These are phyloP conservation scores for Pogonocichla stellata DNA, from an alignment of 2,113 vertebrate species.

Conservation along the genomic window DNA sequence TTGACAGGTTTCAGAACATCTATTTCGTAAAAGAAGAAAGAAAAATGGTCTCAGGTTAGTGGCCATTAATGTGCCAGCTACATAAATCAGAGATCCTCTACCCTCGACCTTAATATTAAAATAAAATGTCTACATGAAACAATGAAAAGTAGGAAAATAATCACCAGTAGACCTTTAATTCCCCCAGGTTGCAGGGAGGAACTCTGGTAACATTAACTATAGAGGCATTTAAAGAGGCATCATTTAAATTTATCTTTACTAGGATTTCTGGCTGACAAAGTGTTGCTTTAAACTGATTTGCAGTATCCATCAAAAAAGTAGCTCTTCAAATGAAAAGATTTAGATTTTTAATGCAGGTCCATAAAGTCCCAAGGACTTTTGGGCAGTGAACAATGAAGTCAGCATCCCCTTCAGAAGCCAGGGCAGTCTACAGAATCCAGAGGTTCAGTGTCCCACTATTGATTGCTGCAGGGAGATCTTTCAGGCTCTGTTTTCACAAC, in stretches of 20 bases:
- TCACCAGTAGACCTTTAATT: slow-evolving; percentile 53
- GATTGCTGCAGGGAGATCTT: not conserved
- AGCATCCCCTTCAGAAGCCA: not conserved
- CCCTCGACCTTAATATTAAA: slow-evolving; percentile 60
- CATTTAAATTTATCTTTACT: slow-evolving; percentile 60
- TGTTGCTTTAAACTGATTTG: slow-evolving; percentile 70
- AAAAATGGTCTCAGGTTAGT: slow-evolving; percentile 57
- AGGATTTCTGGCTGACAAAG: slow-evolving; percentile 69
- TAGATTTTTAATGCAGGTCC: slow-evolving; percentile 45
- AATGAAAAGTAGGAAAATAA: slow-evolving; percentile 64
- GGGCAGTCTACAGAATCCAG: not conserved
- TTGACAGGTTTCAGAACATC: slow-evolving; percentile 41
- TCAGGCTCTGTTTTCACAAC: not conserved
- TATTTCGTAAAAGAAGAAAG: slow-evolving; percentile 60
- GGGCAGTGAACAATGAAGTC: slow-evolving; percentile 9
- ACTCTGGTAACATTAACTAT: slow-evolving; percentile 55
- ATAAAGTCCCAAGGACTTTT: slow-evolving; percentile 68
- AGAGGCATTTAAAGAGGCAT: slow-evolving; percentile 57
- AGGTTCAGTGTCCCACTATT: not conserved
- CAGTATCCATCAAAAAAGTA: slow-evolving; percentile 49
- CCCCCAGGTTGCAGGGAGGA: not conserved
- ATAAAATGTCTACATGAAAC: slow-evolving; percentile 14
- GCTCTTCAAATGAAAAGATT: slow-evolving; percentile 58
- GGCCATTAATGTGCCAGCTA: slow-evolving; percentile 65
- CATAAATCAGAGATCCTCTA: slow-evolving; percentile 67